Evolutionary conservation across 2,113 vertebrate genomes (phyloP).

Genomic region (Pterocles orientalis): DNA sequence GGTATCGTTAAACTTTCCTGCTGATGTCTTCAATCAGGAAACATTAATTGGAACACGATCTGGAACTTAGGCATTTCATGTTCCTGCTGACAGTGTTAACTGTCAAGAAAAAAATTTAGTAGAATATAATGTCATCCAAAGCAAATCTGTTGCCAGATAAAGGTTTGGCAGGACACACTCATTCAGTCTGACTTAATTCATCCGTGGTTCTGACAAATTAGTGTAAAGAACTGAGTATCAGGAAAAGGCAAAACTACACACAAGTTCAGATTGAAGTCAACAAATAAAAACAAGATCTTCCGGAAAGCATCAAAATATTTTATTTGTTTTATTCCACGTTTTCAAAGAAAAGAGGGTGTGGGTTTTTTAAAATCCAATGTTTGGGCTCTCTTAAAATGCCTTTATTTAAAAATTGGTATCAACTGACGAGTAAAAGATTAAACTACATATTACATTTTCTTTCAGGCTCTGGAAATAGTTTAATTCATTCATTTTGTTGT

Average conservation of each 20-base stretch:
- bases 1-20: neutral
- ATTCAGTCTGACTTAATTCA: neutral
- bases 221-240: neutral
- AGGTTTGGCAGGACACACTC: neutral
- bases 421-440: neutral
- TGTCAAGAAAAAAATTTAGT: neutral
- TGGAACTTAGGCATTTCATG: neutral
- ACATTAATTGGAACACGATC: neutral
- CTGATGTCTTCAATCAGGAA: neutral
- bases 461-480: neutral
- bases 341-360: neutral
- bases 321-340: neutral
- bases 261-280: neutral
- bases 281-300: neutral
- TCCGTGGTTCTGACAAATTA: neutral
- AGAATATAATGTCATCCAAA: neutral
- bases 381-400: neutral
- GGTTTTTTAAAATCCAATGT: neutral
- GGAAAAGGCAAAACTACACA: neutral
- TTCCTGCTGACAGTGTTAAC: neutral
- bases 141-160: neutral
- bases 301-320: neutral
- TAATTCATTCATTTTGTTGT: neutral
- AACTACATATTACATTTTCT: neutral
- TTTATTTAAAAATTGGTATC: neutral